Base-by-base conservation (phyloP, 2,888 invertebrate species). In the Disparrhopalites patrizii region DNA sequence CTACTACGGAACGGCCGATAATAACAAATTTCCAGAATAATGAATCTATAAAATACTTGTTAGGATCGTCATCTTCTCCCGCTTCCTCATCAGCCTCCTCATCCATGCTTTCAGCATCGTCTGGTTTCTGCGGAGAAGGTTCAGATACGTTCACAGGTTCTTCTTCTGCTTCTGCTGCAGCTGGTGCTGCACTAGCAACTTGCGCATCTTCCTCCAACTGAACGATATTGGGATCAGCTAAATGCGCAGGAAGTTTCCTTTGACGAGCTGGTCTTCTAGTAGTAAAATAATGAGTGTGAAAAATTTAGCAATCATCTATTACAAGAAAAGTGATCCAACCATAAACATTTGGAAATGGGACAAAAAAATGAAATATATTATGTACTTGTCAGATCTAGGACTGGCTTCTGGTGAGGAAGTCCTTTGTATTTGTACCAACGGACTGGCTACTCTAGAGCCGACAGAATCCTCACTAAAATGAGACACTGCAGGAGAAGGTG, bases 201-300 rank as follows among this genome's bases (percentile, higher is more conserved):
- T 63, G 64, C 7, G 62, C 57, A 23, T 75, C 73, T 15, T 74
- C 73, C 10, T 74, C 73, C 38, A 71, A 67, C 31, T 68, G 68
- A 25, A 73, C 54, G 54, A 71, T 73, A 43, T 75, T 75, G 20
- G 80, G 76, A 65, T 82, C 81, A 0, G 82, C 83, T 52, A 85
- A 81, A 76, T 84, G 85, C 18, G 85, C 82, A 20, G 86, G 85
- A 31, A 84, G 82, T 77, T 86, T 86, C 69, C 84, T 83, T 68
- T 83, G 36, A 7, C 84, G 33, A 2, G 51, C 28, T 20, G 65
- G 65, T 20, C 65, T n/a, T 28, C 51, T 55, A 25, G 23, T 30
- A 28, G 15, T 18, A 58, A 25, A 57, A 36, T 10, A 25, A 55
- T 5, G 50, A 50, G 20, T 25, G 43, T 74, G n/a, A n/a, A n/a